Conservation (phyloP, 2,113 vertebrate genomes). For the Oenanthe oenanthe region DNA sequence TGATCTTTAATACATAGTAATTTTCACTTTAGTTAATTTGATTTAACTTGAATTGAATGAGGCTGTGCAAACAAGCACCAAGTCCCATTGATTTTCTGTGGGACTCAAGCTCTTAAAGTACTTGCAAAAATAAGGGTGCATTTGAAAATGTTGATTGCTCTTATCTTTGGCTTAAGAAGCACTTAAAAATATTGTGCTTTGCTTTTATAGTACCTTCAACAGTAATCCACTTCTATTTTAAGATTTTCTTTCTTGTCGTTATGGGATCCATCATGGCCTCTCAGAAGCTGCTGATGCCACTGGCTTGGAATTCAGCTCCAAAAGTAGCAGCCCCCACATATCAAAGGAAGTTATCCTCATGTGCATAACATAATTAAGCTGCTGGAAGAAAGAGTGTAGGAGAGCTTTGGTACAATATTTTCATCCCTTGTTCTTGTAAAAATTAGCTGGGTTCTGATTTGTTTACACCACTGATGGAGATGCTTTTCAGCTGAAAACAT, state of each 20-base stretch:
- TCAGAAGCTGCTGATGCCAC: conserved; percentile 2
- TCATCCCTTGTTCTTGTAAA: neutral
- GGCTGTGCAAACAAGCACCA: neutral
- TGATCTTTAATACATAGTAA: conserved; percentile 50
- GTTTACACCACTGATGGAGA: neutral
- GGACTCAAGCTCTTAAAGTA: neutral
- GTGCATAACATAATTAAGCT: neutral
- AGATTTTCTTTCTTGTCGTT: neutral
- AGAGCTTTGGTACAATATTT: neutral
- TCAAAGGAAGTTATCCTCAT: neutral
- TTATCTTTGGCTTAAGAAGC: conserved; percentile 7
- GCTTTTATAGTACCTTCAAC: neutral
- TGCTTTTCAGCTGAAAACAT: neutral
- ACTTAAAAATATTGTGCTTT: neutral
- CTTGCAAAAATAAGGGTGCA: neutral
- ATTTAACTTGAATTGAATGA: conserved; percentile 41
- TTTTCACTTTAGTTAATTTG: conserved; percentile 55
- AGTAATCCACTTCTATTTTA: neutral
- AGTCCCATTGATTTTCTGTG: conserved; percentile 3
- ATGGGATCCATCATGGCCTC: neutral
- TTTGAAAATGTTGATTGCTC: conserved; percentile 25
- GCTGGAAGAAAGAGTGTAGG: neutral
- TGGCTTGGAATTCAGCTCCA: neutral
- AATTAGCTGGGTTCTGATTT: neutral
- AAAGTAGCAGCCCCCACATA: neutral